phyloP scores from a whole-genome alignment of 2,888 invertebrate species.

The Tipula unca region DNA sequence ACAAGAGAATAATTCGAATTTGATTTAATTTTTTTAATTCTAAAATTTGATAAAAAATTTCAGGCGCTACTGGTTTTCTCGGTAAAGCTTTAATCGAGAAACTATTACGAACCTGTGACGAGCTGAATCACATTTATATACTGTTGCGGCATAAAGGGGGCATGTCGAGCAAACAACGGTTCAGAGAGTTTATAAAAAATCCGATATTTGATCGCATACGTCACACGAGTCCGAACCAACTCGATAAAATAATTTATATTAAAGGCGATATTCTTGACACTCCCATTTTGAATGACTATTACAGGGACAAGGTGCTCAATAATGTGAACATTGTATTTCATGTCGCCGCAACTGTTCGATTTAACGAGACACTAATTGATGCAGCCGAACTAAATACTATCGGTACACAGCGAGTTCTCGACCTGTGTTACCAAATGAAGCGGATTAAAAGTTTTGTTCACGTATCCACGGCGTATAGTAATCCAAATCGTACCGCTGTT shows the following conservation, averaged over 20 bases:
- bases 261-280: constrained; percentile 68
- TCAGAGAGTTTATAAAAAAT: constrained; percentile 66
- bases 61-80: constrained; percentile 78
- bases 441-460: constrained; percentile 75
- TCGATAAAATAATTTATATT: constrained; percentile 60
- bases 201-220: constrained; percentile 65
- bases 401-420: constrained; percentile 76
- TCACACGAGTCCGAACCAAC: constrained; percentile 51
- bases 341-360: constrained; percentile 91
- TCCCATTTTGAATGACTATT: constrained; percentile 59
- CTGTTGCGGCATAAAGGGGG: constrained; percentile 70
- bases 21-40: background rate
- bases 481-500: constrained; percentile 73
- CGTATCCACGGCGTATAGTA: constrained; percentile 94
- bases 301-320: constrained; percentile 51
- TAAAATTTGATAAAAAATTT: constrained; percentile 27
- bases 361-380: constrained; percentile 81
- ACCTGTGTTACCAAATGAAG: constrained; percentile 73
- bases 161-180: constrained; percentile 57
- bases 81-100: constrained; percentile 93
- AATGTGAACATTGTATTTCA: constrained; percentile 84
- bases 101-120: constrained; percentile 74
- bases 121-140: constrained; percentile 67
- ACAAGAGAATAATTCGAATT: background rate
- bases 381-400: constrained; percentile 84